Evolutionary conservation across 2,113 vertebrate species (phyloP).

Genomic region (Corvus hawaiiensis): DNA sequence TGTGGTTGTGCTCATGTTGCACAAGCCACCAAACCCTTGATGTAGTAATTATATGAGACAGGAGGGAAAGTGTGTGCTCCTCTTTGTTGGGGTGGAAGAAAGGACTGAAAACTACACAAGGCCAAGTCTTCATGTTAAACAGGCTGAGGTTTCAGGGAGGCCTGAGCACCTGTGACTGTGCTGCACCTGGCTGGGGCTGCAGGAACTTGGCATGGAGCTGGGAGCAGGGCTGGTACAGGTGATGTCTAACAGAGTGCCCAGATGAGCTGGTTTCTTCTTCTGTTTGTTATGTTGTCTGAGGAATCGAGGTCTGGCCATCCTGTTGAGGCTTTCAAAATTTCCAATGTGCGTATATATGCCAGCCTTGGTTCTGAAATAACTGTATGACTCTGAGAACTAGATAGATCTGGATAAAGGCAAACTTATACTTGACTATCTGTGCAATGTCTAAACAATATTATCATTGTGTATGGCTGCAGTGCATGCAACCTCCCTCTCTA

Average conservation of each 20-base stretch:
- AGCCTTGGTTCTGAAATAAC: not conserved
- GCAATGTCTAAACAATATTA: not conserved
- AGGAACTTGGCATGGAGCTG: not conserved
- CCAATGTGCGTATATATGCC: accelerated
- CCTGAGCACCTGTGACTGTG: not conserved
- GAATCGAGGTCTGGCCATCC: not conserved
- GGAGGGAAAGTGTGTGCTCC: not conserved
- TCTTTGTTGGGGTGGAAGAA: not conserved
- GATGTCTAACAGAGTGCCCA: not conserved
- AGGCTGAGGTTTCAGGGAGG: not conserved
- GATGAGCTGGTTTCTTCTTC: not conserved
- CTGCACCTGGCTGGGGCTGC: not conserved
- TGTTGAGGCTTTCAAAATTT: not conserved
- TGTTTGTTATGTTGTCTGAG: not conserved
- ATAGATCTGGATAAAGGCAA: no score
- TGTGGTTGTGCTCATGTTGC: accelerated
- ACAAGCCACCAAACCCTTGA: not conserved
- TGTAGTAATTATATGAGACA: not conserved
- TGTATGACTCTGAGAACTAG: not conserved
- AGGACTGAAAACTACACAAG: not conserved
- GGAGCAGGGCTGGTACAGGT: not conserved
- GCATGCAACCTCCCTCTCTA: accelerated
- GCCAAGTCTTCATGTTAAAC: no score
- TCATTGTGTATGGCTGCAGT: accelerated
- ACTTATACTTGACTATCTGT: not conserved